A percentile compares a stretch with the other conserved stretches of the same genome.
Evolutionary conservation across 2,113 vertebrate species (phyloP).

Genomic region (Lagopus muta): DNA sequence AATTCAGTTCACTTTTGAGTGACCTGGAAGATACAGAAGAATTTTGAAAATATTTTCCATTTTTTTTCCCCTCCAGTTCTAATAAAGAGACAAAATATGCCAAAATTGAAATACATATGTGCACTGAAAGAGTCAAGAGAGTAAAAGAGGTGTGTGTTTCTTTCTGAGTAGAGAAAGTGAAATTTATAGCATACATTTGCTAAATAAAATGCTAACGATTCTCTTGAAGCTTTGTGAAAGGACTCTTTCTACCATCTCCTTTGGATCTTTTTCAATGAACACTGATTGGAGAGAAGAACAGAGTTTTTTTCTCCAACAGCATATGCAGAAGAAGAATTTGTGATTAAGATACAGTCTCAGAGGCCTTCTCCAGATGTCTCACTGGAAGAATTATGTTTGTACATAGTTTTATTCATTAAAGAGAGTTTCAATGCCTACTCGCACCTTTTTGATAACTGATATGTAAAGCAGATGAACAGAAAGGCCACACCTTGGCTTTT

Average conservation of each 20-base stretch:
- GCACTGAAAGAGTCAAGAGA: neutral
- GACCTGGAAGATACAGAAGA: neutral
- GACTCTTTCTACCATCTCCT: neutral
- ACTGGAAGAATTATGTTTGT: accelerated
- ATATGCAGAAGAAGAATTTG: accelerated
- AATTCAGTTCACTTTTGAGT: neutral
- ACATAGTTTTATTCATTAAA: accelerated
- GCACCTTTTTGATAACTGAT: neutral
- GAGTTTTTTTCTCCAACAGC: neutral
- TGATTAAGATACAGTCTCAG: neutral
- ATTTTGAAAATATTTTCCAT: neutral
- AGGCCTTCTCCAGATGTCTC: neutral
- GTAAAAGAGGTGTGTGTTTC: neutral
- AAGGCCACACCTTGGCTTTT: neutral
- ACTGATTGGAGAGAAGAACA: neutral
- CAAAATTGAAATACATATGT: neutral
- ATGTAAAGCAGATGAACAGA: neutral
- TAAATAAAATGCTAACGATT: neutral
- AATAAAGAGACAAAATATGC: neutral
- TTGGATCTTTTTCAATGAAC: neutral
- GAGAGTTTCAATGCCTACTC: neutral
- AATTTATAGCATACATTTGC: neutral
- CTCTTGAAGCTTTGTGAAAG: neutral
- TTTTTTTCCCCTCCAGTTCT: neutral
- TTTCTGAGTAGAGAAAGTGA: neutral